A percentile compares a stretch with the other conserved stretches of the same genome.
These are phyloP conservation scores for Chelon labrosus DNA, from an alignment of 2,797 vertebrate species.

Conservation along the genomic window DNA sequence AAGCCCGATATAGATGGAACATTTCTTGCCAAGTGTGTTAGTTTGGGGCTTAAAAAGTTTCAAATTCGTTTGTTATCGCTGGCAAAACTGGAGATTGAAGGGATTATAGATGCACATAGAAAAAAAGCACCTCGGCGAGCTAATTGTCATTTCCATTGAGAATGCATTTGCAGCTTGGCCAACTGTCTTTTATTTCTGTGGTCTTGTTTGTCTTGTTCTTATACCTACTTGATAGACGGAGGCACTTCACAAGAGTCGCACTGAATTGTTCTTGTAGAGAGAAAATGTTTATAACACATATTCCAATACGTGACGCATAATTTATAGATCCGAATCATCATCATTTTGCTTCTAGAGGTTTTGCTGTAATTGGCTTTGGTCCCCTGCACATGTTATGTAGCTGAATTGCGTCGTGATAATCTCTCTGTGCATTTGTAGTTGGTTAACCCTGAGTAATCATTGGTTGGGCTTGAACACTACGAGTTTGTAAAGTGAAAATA, in stretches of 20 bases:
- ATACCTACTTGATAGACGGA: background rate
- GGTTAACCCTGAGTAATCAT: too few relatives aligned
- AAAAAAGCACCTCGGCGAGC: background rate
- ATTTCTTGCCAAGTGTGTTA: background rate
- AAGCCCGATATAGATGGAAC: slow-evolving; percentile 1
- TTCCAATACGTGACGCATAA: too few relatives aligned
- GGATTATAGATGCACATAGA: background rate
- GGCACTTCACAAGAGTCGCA: too few relatives aligned
- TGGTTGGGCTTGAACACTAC: background rate
- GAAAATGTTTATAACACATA: too few relatives aligned
- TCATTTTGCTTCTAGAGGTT: too few relatives aligned
- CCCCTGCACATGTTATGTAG: too few relatives aligned
- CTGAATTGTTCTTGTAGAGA: too few relatives aligned
- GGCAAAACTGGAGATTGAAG: background rate
- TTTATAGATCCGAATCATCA: too few relatives aligned
- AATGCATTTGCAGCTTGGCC: background rate
- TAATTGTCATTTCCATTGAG: background rate
- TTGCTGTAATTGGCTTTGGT: too few relatives aligned
- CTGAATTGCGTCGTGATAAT: too few relatives aligned
- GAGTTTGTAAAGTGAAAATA: background rate
- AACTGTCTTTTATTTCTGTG: slow-evolving; percentile 2
- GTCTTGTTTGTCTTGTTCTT: background rate
- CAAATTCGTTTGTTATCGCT: background rate
- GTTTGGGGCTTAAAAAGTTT: slow-evolving; percentile 2
- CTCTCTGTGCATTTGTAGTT: too few relatives aligned